Evolutionary conservation across 2,888 invertebrate genomes (phyloP).

Genomic region (Drosophila nr. fundita): DNA sequence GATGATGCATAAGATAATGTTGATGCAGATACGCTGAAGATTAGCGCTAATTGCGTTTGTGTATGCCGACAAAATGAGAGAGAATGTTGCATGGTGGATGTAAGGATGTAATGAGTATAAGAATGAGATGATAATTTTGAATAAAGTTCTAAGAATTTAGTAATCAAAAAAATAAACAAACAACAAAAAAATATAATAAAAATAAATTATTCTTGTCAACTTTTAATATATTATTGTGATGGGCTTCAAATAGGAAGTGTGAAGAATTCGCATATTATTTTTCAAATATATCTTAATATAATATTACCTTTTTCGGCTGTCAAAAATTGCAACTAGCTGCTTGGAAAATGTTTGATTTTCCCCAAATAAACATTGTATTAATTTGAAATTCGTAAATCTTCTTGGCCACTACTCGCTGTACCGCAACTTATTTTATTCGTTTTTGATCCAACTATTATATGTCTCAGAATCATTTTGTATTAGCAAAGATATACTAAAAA

Average conservation of each 20-base stretch:
- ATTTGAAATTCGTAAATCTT: not conserved
- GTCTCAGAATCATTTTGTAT: not conserved
- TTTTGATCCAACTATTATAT: not conserved
- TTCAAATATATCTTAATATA: not conserved
- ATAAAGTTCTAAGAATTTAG: constrained; percentile 83
- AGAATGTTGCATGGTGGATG: constrained; percentile 31
- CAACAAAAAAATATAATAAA: constrained; percentile 44
- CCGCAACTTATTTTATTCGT: not conserved
- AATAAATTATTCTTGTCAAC: constrained; percentile 18
- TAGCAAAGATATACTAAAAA: not conserved
- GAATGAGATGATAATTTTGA: constrained; percentile 76
- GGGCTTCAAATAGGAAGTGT: not conserved
- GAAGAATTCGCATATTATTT: not conserved
- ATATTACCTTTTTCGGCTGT: not conserved
- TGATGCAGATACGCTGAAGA: constrained; percentile 33
- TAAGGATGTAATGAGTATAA: constrained; percentile 58
- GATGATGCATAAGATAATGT: constrained; percentile 14
- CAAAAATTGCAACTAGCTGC: not conserved
- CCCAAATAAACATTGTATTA: not conserved
- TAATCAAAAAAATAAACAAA: constrained; percentile 71
- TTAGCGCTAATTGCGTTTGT: constrained; percentile 35
- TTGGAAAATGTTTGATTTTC: not conserved
- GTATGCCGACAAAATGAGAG: constrained; percentile 10
- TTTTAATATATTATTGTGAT: not conserved
- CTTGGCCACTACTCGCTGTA: not conserved